Conservation (phyloP, 1,140 invertebrate species). For the Saccostrea echinata region DNA sequence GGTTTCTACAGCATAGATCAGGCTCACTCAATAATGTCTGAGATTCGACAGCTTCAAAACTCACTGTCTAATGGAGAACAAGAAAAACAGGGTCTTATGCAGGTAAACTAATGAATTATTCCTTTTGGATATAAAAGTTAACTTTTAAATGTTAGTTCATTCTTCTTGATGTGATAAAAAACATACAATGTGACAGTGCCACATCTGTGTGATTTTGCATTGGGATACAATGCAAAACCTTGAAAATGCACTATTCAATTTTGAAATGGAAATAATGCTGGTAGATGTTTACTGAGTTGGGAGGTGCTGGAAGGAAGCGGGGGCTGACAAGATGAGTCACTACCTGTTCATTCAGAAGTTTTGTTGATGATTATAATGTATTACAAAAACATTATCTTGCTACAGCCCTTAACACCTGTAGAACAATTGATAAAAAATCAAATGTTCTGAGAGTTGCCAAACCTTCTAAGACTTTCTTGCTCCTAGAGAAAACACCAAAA, state of each 20-base stretch:
- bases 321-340: slow-evolving; percentile 4
- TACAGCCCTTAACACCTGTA: slow-evolving; percentile 23
- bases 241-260: neutral
- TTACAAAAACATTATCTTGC: slow-evolving; percentile 5
- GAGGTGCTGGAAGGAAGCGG: neutral
- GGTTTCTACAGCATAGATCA: slow-evolving; percentile 95
- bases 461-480: neutral
- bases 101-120: slow-evolving; percentile 78
- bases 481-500: neutral
- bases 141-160: too few relatives aligned
- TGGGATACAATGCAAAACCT: neutral
- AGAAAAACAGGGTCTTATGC: slow-evolving; percentile 95
- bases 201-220: neutral
- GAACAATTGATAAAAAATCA: slow-evolving; percentile 12
- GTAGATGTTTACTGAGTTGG: neutral
- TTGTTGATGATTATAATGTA: slow-evolving; percentile 20
- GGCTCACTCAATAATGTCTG: slow-evolving; percentile 95
- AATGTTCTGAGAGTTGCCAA: neutral
- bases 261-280: neutral
- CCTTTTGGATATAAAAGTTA: neutral
- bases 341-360: slow-evolving; percentile 16
- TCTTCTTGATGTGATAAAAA: too few relatives aligned
- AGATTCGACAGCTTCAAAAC: slow-evolving; percentile 95
- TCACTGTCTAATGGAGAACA: slow-evolving; percentile 93
- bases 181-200: neutral